Evolutionary conservation across 2,888 invertebrate species (phyloP), one percentile per base, ranked within the genome.

Genomic region (Tuta absoluta): DNA sequence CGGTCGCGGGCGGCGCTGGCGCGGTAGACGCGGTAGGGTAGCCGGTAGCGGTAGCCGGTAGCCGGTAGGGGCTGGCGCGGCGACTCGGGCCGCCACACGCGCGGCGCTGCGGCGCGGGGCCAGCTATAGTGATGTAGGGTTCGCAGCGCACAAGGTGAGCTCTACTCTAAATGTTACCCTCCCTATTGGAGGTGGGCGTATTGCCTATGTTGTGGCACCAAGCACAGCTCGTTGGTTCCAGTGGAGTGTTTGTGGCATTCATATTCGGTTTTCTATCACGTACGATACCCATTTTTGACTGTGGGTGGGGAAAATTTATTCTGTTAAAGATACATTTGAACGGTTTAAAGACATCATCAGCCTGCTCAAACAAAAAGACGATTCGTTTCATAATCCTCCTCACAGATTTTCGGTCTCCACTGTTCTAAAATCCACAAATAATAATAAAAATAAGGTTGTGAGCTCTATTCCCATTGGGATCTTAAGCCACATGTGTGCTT

Each of bases 101-200:
- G 60, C n/a, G 8, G 24, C 33, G 23, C 21, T 17, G 28, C 19
- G 33, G 38, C 14, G 77, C 76, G 78, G 80, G 82, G 86, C 78
- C 82, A 77, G 74, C 79, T 80, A 78, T 75, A 72, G 82, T 75
- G 82, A 78, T 84, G 86, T 89, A 89, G 89, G 88, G 89, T 88
- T 88, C 87, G 91, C 90, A 90, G 88, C 91, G 91, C 91, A 91
- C 91, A 91, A 91, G 89, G 90, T 86, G 91, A 89, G 89, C 90
- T 89, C 89, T 89, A 80, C 90, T 89, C 89, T 89, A 80, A 45
- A 87, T 87, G 87, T 88, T 87, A 88, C 86, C 87, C 90, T 90
- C 91, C 89, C 90, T 91, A 91, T 91, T 91, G 91, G 91, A 90
- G 91, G 90, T 90, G 91, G 91, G 91, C 91, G 89, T 91, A 86